phyloP scores from a whole-genome alignment of 2,113 vertebrate genomes.

The Zosterops pallidus region DNA sequence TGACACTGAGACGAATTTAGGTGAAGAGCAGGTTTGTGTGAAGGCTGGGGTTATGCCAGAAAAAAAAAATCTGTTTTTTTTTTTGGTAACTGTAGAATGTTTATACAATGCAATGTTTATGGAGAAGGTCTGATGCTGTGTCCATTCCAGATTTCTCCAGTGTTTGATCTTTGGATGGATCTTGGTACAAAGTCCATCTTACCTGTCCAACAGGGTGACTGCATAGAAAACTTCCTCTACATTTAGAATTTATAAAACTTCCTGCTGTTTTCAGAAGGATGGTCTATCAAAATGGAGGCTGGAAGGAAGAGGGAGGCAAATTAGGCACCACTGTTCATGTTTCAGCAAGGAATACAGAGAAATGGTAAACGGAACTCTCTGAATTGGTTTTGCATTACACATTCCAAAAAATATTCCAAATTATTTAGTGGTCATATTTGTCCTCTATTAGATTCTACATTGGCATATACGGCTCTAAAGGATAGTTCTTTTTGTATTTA shows the following conservation, averaged over 20 bases:
- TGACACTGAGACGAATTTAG: background rate
- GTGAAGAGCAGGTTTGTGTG: background rate
- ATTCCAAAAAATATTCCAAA: background rate
- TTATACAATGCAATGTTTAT: background rate
- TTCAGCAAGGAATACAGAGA: background rate
- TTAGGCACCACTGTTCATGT: background rate
- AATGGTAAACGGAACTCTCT: background rate
- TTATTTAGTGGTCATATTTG: background rate
- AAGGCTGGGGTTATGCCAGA: background rate
- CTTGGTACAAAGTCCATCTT: background rate
- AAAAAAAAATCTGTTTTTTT: background rate
- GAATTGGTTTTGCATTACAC: accelerated
- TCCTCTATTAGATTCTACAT: background rate
- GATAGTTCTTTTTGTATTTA: background rate
- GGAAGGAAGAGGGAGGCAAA: background rate
- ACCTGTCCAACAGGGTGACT: background rate
- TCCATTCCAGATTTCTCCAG: background rate
- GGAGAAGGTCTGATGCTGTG: background rate
- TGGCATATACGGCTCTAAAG: background rate
- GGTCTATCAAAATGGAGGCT: background rate
- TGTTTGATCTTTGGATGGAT: background rate
- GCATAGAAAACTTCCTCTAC: background rate
- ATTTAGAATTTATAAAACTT: background rate
- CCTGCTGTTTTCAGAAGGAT: background rate
- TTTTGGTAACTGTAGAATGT: background rate